Evolutionary conservation across 2,888 invertebrate genomes (phyloP), one percentile per base, ranked within the genome.

Genomic region (Netelia virgata): DNA sequence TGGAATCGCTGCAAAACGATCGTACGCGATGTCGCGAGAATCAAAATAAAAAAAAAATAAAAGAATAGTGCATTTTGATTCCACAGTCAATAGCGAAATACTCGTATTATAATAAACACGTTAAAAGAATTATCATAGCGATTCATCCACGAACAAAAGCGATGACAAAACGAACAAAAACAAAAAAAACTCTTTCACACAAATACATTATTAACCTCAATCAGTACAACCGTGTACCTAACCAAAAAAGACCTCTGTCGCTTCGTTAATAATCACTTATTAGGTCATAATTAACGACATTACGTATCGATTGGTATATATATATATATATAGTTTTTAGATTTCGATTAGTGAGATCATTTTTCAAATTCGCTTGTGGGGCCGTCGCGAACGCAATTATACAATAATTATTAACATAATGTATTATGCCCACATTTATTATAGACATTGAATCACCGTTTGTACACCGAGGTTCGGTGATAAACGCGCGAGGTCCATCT

Each of bases 141-240:
- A 72, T 63, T 36, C n/a, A 72, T 69, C 43, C 63, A 14, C 53
- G 53, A 75, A 76, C 16, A 66, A 36, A 18, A 68, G 68, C 43
- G 77, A 63, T n/a, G 53, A 73, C 53, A 57, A 55, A 43, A 47
- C 53, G 63, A 18, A 63, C 63, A 61, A 11, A 23, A 68, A 70
- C 18, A 57, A 59, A 18, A 36, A 36, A 20, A 63, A 72, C 47
- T 59, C 68, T 61, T 47, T 47, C 47, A 18, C 74, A 79, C 50
- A 36, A 50, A 68, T n/a, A 81, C 68, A 59, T 59, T 64, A 55
- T 53, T 61, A 63, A 16, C 80, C 76, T 75, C 70, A 73, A 84
- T 72, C 72, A 68, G 83, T 80, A 80, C 80, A 80, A 84, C 66
- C 23, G 50, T 76, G 83, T 83, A 83, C 83, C 74, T 75, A 41